Conservation (phyloP, 2,113 vertebrate genomes). For the Calonectris borealis region DNA sequence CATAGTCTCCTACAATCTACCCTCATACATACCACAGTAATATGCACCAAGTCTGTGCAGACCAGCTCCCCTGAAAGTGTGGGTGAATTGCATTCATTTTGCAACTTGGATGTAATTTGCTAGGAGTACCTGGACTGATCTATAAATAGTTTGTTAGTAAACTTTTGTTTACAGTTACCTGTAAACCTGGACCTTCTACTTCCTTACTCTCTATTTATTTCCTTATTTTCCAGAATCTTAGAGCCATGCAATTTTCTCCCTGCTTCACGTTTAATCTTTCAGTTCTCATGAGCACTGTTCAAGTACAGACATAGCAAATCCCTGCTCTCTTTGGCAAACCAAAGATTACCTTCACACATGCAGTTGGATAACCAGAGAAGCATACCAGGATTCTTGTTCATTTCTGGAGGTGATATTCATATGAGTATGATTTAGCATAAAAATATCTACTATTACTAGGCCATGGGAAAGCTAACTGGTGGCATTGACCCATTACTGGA, state of each 20-base stretch:
- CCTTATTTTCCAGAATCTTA: neutral
- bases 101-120: neutral
- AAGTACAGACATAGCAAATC: neutral
- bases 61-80: neutral
- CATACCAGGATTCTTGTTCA: neutral
- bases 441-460: neutral
- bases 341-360: neutral
- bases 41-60: neutral
- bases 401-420: neutral
- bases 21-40: neutral
- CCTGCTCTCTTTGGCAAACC: neutral
- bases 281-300: neutral
- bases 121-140: neutral
- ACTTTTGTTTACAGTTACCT: neutral
- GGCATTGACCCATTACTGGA: neutral
- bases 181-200: neutral
- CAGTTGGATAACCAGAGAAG: neutral
- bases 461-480: neutral
- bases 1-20: neutral
- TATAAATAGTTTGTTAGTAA: neutral
- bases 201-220: neutral
- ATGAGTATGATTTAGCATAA: neutral
- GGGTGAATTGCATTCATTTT: neutral
- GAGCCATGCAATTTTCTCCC: neutral
- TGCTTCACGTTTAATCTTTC: neutral